These are phyloP conservation scores for Drosophila ananassae DNA, from an alignment of 1,140 invertebrate genomes.

Conservation along the genomic window DNA sequence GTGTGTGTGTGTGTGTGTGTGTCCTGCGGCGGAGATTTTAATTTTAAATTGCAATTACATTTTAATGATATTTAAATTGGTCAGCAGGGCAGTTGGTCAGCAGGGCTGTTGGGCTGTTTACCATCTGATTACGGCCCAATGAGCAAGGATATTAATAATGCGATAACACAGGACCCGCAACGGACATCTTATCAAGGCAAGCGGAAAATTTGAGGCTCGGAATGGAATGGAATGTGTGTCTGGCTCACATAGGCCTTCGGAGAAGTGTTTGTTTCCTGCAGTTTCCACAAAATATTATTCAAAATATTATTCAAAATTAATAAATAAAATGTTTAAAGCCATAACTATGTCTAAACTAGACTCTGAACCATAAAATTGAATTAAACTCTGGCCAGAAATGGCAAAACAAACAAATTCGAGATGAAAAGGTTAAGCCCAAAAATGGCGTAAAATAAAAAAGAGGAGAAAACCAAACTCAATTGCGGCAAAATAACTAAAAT, in stretches of 20 bases:
- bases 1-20: too few species aligned
- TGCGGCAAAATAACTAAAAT: constrained; percentile 67
- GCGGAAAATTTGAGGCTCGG: constrained; percentile 16
- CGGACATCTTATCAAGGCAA: constrained; percentile 24
- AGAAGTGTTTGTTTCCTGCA: not conserved
- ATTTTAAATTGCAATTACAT: constrained; percentile 71
- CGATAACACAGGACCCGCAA: constrained; percentile 30
- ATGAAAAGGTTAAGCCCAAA: constrained; percentile 35
- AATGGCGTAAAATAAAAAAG: constrained; percentile 32
- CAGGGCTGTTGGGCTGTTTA: not conserved
- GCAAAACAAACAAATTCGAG: constrained; percentile 20
- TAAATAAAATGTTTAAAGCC: constrained; percentile 10
- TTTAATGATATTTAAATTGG: constrained; percentile 56
- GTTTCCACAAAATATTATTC: not conserved
- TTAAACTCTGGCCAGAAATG: constrained; percentile 8
- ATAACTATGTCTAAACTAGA: too few species aligned
- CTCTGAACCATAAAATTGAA: constrained; percentile 1
- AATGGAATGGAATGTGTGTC: constrained; percentile 9
- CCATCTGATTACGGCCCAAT: not conserved
- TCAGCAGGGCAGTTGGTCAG: not conserved
- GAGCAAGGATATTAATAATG: constrained; percentile 35
- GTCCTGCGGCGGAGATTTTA: constrained; percentile 42
- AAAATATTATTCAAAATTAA: not conserved
- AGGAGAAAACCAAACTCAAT: constrained; percentile 42
- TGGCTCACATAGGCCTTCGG: not conserved